A percentile compares a stretch with the other conserved stretches of the same genome.
These are phyloP conservation scores for Metopolophium dirhodum DNA, from an alignment of 1,140 invertebrate genomes.

Conservation along the genomic window DNA sequence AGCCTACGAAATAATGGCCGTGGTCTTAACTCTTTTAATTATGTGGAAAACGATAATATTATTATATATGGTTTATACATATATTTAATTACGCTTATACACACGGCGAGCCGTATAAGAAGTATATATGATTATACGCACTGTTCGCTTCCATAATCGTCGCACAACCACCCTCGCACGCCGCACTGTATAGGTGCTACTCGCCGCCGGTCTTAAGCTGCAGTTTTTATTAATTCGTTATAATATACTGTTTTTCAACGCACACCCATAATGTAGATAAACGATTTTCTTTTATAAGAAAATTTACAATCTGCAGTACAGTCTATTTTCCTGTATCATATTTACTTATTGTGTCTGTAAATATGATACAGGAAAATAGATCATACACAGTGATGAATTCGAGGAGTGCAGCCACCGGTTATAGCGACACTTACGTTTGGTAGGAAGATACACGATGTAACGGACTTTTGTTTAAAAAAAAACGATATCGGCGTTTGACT, in stretches of 20 bases:
- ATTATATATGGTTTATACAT: neutral
- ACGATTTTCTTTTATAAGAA: too few relatives aligned
- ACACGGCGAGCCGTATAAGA: neutral
- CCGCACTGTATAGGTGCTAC: neutral
- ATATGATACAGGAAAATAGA: too few relatives aligned
- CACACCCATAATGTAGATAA: too few relatives aligned
- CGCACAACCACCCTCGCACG: neutral
- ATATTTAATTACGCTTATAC: neutral
- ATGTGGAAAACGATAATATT: slow-evolving; percentile 38
- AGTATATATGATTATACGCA: neutral
- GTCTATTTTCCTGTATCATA: too few relatives aligned
- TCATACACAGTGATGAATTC: too few relatives aligned
- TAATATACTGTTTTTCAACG: too few relatives aligned
- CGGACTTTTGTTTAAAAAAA: neutral
- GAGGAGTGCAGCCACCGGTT: too few relatives aligned
- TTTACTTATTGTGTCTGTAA: too few relatives aligned
- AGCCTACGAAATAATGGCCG: slow-evolving; percentile 16
- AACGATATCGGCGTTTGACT: neutral
- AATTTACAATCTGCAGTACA: too few relatives aligned
- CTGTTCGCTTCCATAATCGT: neutral
- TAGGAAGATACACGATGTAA: too few relatives aligned
- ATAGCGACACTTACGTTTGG: too few relatives aligned
- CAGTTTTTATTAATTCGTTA: neutral
- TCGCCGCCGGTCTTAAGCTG: neutral
- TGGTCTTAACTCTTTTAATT: slow-evolving; percentile 41